These are phyloP conservation scores for Hydroisotoma schaefferi DNA, from an alignment of 2,888 invertebrate genomes.

Conservation along the genomic window DNA sequence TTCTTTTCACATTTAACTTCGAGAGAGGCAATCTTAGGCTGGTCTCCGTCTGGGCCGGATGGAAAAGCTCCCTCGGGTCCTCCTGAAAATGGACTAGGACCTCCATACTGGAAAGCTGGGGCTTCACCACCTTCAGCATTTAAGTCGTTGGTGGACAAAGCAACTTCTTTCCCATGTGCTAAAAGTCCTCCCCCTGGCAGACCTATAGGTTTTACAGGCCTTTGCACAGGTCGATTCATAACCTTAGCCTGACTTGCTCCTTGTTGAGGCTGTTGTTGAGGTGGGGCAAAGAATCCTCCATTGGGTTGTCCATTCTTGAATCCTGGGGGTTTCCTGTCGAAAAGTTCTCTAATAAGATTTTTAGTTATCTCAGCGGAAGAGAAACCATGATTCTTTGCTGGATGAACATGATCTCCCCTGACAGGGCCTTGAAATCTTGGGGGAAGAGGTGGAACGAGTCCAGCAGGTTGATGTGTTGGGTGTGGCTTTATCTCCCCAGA, in stretches of 20 bases:
- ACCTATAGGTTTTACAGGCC: slow-evolving; percentile 6
- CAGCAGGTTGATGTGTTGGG: slow-evolving; percentile 29
- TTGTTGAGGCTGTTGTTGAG: slow-evolving; percentile 32
- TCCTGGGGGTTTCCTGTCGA: slow-evolving; percentile 33
- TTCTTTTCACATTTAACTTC: slow-evolving; percentile 94
- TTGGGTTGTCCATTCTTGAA: slow-evolving; percentile 19
- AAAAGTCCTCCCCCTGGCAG: slow-evolving; percentile 30
- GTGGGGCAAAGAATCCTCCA: slow-evolving; percentile 36
- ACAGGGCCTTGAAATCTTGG: slow-evolving; percentile 30
- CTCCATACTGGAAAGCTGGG: slow-evolving; percentile 35
- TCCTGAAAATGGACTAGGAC: slow-evolving; percentile 25
- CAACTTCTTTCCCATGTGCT: slow-evolving; percentile 39
- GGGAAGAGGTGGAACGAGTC: slow-evolving; percentile 34
- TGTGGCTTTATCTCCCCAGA: slow-evolving; percentile 22
- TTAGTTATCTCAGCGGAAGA: slow-evolving; percentile 42
- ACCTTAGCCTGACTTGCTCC: slow-evolving; percentile 31
- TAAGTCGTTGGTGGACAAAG: slow-evolving; percentile 43
- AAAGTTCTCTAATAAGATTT: slow-evolving; percentile 42
- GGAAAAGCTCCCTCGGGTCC: slow-evolving; percentile 33
- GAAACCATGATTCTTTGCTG: slow-evolving; percentile 20
- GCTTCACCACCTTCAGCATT: slow-evolving; percentile 46
- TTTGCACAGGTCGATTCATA: slow-evolving; percentile 32
- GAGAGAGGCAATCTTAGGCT: slow-evolving; percentile 87
- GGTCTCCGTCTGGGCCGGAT: slow-evolving; percentile 68
- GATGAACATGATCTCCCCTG: slow-evolving; percentile 27